Conservation (phyloP, 2,797 vertebrate species). For the Eleutherodactylus coqui region DNA sequence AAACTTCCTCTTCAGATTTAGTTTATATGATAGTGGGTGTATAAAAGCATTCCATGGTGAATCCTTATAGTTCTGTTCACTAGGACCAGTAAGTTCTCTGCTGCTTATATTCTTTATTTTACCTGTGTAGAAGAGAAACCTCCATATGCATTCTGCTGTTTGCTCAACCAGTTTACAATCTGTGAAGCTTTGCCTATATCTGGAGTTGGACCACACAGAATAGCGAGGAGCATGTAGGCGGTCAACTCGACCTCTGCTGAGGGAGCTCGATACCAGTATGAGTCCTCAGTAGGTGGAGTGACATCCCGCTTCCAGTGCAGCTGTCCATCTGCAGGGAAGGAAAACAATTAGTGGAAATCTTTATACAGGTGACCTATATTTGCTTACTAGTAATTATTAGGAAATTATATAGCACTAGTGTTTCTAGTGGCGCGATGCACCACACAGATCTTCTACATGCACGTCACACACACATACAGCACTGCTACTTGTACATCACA, state of each 20-base stretch:
- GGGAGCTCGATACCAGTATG: constrained; percentile 48
- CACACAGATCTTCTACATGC: too few species aligned
- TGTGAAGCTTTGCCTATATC: constrained; percentile 73
- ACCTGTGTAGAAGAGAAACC: constrained; percentile 92
- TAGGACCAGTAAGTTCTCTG: neutral
- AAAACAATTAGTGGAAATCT: neutral
- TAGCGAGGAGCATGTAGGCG: constrained; percentile 81
- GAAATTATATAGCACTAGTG: too few species aligned
- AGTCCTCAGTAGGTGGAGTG: neutral
- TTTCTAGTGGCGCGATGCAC: too few species aligned
- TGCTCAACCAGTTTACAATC: constrained; percentile 80
- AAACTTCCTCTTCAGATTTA: too few species aligned
- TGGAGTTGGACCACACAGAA: constrained; percentile 73
- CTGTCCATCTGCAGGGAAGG: constrained; percentile 38
- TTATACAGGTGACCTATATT: too few species aligned
- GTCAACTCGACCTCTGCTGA: constrained; percentile 86
- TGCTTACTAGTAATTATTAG: too few species aligned
- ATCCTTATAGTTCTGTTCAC: too few species aligned
- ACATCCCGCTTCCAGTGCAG: constrained; percentile 40
- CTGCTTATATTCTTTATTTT: constrained; percentile 22
- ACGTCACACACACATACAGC: too few species aligned
- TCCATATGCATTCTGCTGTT: constrained; percentile 82
- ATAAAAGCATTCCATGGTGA: too few species aligned
- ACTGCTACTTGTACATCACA: too few species aligned
- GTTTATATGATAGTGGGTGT: too few species aligned